Conservation (phyloP, 2,888 invertebrate genomes). For the Branchinecta sandiegonensis region DNA sequence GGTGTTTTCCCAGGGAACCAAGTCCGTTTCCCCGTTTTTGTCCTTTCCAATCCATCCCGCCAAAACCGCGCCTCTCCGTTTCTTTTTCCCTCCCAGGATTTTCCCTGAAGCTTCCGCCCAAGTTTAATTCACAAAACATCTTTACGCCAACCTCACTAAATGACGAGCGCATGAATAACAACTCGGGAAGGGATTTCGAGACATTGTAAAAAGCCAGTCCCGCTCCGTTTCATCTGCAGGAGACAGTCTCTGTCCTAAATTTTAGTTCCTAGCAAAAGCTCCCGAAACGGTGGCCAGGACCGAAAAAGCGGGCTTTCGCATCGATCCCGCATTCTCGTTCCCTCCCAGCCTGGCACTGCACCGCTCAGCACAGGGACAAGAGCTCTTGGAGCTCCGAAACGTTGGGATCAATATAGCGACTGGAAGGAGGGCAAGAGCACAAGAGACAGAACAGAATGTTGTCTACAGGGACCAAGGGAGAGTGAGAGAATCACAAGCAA, state of each 20-base stretch:
- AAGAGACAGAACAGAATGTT: background rate
- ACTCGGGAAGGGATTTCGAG: no score
- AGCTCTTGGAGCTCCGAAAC: background rate
- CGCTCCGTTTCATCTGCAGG: background rate
- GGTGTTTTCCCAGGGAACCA: no score
- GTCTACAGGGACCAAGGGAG: constrained; percentile 7
- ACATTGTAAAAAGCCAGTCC: background rate
- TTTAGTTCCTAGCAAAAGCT: background rate
- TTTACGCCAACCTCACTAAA: no score
- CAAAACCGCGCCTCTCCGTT: no score
- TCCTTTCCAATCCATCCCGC: no score
- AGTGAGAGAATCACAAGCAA: background rate
- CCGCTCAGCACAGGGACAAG: constrained; percentile 7
- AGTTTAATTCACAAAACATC: no score
- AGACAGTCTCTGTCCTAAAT: background rate
- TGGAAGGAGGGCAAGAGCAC: background rate
- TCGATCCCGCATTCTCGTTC: background rate
- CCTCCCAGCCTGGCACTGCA: constrained; percentile 9
- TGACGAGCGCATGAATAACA: no score
- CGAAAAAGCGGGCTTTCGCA: background rate
- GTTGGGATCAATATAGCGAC: constrained; percentile 6
- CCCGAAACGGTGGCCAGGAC: constrained; percentile 6
- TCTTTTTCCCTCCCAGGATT: no score
- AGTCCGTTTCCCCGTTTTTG: no score
- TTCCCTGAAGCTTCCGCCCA: no score